A percentile compares a stretch with the other conserved stretches of the same genome.
These are phyloP conservation scores for Shinisaurus crocodilurus DNA, from an alignment of 2,113 vertebrate genomes.

Conservation along the genomic window DNA sequence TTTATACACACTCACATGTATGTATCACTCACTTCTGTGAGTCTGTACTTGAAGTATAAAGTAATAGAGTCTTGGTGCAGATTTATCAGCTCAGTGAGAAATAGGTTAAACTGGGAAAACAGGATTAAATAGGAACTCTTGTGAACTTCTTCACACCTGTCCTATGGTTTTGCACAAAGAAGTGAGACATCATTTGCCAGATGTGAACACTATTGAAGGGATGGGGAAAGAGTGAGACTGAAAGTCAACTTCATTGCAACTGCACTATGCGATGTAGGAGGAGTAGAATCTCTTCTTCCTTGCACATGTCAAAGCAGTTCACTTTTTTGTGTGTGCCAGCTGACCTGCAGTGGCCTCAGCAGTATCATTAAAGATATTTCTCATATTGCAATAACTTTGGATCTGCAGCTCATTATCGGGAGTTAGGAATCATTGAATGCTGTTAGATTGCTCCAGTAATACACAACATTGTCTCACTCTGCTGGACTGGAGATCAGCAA, in stretches of 20 bases:
- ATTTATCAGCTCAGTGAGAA: background rate
- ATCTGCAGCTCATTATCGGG: background rate
- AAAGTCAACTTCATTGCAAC: slow-evolving; percentile 26
- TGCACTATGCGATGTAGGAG: rapidly evolving
- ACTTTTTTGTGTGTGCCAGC: slow-evolving; percentile 29
- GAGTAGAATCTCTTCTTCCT: slow-evolving; percentile 17
- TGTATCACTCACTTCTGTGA: background rate
- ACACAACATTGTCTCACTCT: slow-evolving; percentile 24
- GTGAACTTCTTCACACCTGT: background rate
- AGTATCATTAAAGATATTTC: slow-evolving; percentile 25
- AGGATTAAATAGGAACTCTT: background rate
- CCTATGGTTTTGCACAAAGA: background rate
- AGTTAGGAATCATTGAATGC: slow-evolving; percentile 4
- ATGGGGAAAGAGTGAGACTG: background rate
- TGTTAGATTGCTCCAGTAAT: background rate
- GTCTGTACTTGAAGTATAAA: background rate
- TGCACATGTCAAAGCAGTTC: background rate
- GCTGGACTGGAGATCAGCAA: rapidly evolving
- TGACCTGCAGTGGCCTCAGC: slow-evolving; percentile 67
- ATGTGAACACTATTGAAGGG: background rate
- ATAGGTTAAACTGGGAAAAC: background rate
- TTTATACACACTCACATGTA: background rate
- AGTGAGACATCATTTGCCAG: background rate
- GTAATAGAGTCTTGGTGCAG: background rate
- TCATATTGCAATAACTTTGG: slow-evolving; percentile 34